Base-by-base conservation (phyloP, 2,888 invertebrate genomes). In the Mellilla xanthometata region DNA sequence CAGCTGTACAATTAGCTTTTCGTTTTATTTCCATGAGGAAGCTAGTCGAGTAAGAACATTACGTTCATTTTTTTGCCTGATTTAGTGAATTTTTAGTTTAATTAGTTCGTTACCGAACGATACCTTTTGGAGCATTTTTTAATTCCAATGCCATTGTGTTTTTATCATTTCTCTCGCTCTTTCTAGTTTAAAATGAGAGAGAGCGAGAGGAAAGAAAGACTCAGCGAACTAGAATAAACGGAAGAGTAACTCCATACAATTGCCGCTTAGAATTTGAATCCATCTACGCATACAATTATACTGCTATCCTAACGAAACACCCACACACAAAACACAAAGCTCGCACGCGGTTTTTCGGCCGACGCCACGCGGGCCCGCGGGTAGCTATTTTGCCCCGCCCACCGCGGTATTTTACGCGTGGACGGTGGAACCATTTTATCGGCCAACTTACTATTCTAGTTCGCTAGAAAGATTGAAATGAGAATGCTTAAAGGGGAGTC, bases 331-430 rank as follows among this genome's bases (percentile, higher is more conserved):
- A n/a, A n/a, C n/a, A n/a, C n/a, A n/a, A n/a, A n/a, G n/a, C n/a
- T n/a, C n/a, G n/a, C n/a, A n/a, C n/a, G n/a, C 60, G 58, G 72
- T 77, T 79, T 89, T 88, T 89, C 89, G 88, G 81, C 74, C 74
- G 81, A 80, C 84, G 73, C 71, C 54, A 23, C 36, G 36, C 67
- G 58, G 79, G 81, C 80, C 79, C 68, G 72, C 78, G 83, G 84
- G 84, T 81, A 81, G 84, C 82, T 40, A 48, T 48, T 56, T 56
- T 56, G 56, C 52, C n/a, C n/a, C n/a, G n/a, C n/a, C n/a, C n/a
- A n/a, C n/a, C n/a, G n/a, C n/a, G n/a, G n/a, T n/a, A n/a, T n/a
- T n/a, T n/a, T n/a, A n/a, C n/a, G n/a, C n/a, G n/a, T n/a, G n/a
- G n/a, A n/a, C n/a, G n/a, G n/a, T n/a, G n/a, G n/a, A n/a, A n/a